Base-by-base conservation (phyloP, 2,113 vertebrate species). In the Fregetta grallaria region DNA sequence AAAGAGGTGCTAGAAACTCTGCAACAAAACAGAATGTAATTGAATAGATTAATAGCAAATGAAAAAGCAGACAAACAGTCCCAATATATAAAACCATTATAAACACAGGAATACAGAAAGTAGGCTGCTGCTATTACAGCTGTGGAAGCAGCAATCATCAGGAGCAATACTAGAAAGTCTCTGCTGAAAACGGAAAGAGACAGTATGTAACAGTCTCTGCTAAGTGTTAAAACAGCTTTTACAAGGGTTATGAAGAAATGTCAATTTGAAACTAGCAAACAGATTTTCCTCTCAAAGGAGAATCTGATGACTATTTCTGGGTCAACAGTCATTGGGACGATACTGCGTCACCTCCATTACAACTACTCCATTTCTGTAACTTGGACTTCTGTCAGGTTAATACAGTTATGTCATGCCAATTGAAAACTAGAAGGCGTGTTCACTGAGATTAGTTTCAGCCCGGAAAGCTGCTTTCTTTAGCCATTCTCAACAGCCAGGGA, bases 31-130 rank as follows among this genome's bases (percentile, higher is more conserved):
- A 88, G 66, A 94, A 94, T 17, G 74, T 72, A 94, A 95, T 53
- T 94, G 68, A 97, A 94, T 81, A 93, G 92, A 95, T 95, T 79
- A 97, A 82, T 40, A 97, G 89, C 47, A 90, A 96, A 88, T 62
- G 66, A 92, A 96, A 95, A 94, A 71, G 66, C 40, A 91, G 80
- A 85, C 49, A 55, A 93, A 38, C 29, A 82, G 74, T 40, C 78
- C 70, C 50, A 61, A 70, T 62, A 75, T n/a, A 79, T 4, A 82
- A 70, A 88, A 85, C n/a, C 70, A 82, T 55, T 73, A 90, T 42
- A 79, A 92, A 91, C 70, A 36, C 23, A 86, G 87, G 89, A 95
- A 95, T 94, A 91, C 15, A 66, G 62, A 94, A 97, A 95, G 58
- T 76, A 91, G 91, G 86, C 62, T 94, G 86, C 88, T 94, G 71